Conservation (phyloP, 2,797 vertebrate genomes). For the Pipistrellus pygmaeus region DNA sequence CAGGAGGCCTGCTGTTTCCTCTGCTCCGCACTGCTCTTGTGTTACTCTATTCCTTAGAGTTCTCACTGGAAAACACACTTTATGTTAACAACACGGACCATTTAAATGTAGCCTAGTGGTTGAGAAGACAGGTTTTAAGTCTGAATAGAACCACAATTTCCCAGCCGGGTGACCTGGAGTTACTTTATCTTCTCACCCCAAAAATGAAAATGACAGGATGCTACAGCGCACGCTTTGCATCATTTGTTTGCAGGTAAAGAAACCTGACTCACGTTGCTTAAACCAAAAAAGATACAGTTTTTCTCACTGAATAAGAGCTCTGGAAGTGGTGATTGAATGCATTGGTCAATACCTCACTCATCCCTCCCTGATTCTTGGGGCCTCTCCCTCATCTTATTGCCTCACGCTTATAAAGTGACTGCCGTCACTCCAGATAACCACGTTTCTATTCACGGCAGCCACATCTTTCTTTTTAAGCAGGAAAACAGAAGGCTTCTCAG, state of each 20-base stretch:
- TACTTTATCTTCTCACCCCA: constrained; percentile 4
- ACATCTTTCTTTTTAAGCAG: background rate
- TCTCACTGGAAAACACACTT: background rate
- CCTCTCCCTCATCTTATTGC: background rate
- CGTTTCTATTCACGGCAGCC: background rate
- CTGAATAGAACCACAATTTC: background rate
- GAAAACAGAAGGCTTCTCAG: background rate
- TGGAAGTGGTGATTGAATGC: background rate
- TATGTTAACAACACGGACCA: background rate
- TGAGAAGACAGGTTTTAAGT: background rate
- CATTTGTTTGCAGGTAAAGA: background rate
- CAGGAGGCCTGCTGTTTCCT: background rate
- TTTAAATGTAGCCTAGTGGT: background rate
- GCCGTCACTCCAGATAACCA: background rate
- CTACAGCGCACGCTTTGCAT: background rate
- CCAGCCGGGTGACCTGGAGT: background rate
- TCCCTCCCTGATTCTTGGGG: background rate
- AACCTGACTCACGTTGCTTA: background rate
- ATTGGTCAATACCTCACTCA: background rate
- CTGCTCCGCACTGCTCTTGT: background rate
- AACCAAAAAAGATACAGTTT: background rate
- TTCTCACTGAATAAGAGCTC: background rate
- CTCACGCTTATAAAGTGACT: background rate
- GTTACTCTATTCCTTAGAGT: background rate
- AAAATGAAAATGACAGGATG: background rate